Evolutionary conservation across 1,140 invertebrate genomes (phyloP).

Genomic region (Pseudomyrmex sp.): DNA sequence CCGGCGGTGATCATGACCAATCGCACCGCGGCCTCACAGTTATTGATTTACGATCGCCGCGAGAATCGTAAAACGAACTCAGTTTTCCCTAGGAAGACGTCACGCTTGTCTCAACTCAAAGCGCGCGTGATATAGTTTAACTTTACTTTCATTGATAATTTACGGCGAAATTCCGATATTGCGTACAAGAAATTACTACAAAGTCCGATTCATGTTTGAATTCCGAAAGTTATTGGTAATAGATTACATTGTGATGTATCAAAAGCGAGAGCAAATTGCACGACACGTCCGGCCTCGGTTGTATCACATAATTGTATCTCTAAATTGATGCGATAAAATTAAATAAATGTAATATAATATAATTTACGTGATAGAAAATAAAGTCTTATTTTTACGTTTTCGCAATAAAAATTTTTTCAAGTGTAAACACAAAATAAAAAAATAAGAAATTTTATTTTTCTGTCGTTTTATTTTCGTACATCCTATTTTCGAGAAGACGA

Average conservation of each 20-base stretch:
- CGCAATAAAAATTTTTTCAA: not conserved
- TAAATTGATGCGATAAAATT: conserved; percentile 14
- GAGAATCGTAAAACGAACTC: conserved; percentile 61
- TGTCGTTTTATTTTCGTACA: conserved; percentile 11
- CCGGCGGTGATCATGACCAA: conserved; percentile 47
- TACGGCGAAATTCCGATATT: not conserved
- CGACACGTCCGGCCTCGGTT: not conserved
- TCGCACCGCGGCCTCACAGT: conserved; percentile 26
- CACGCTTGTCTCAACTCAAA: conserved; percentile 20
- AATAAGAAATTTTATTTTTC: not conserved
- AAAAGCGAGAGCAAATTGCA: not conserved
- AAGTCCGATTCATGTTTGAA: not conserved
- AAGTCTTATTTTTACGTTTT: not conserved
- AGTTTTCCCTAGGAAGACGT: conserved; percentile 50
- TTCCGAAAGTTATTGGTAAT: not conserved
- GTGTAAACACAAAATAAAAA: not conserved
- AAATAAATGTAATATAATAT: not conserved
- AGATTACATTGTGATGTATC: not conserved
- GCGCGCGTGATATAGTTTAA: not conserved
- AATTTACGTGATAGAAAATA: not conserved
- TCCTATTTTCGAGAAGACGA: conserved; percentile 23
- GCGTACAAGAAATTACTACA: too few species aligned
- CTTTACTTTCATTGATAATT: conserved; percentile 6
- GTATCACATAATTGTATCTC: not conserved
- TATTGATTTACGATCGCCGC: conserved; percentile 64